Evolutionary conservation across 2,797 vertebrate genomes (phyloP), one percentile per base, ranked within the genome.

Genomic region (Enteromius treurensis): DNA sequence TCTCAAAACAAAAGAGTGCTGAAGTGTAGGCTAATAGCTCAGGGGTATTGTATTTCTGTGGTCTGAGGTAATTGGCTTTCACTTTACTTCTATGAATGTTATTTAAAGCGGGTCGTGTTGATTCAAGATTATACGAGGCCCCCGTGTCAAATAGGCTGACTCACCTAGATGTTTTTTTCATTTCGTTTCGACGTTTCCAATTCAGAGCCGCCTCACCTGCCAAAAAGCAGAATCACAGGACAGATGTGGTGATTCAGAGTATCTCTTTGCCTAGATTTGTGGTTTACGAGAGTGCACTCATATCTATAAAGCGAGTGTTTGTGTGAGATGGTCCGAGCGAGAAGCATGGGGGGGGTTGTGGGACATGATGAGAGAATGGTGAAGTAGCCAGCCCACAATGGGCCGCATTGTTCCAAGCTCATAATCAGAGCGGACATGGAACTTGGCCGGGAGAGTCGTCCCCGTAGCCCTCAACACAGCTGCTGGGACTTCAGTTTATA

Each of bases 401-500:
- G 90, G 83, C 88, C 37, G 45, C 92, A 95, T 95, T 95, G 94
- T 95, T 94, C 90, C 83, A 79, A 82, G 84, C 86, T 91, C 90
- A 91, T 93, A 94, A 94, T 95, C 93, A 92, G 92, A 91, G 93
- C 90, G 92, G 93, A 94, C 94, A 93, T 91, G 91, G 92, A 92
- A 93, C 90, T 94, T 93, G 92, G 93, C 93, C 88, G 91, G 88
- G 84, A 92, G 90, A 92, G 90, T 92, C 89, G 91, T 94, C 93
- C 92, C 90, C 84, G 88, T 91, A 90, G 92, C 86, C 89, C 90
- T 90, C 92, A 88, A 92, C 94, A 92, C 93, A 94, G 94, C 93
- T 95, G 93, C 91, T 90, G 88, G 80, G 88, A 89, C 89, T 86
- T 60, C 73, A 84, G 88, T 86, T 86, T 88, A 85, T 87, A 88